phyloP scores from a whole-genome alignment of 2,888 invertebrate genomes.

The Stratiomys singularior region DNA sequence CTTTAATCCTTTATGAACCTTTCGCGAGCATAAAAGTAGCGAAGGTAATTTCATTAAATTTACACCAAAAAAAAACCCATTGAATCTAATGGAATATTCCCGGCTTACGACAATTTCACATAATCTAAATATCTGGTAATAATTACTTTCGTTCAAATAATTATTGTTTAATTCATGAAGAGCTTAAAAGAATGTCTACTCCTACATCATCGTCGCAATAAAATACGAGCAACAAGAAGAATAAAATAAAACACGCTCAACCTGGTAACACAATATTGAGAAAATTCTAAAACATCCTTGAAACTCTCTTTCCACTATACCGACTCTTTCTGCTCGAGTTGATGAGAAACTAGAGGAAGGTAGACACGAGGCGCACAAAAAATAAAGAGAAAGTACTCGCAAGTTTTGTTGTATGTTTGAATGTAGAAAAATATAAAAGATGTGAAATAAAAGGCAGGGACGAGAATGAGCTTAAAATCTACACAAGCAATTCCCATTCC shows the following conservation, averaged over 20 bases:
- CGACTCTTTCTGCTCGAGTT: conserved; percentile 16
- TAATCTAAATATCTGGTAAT: conserved; percentile 37
- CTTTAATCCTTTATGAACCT: neutral
- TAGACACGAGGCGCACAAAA: conserved; percentile 36
- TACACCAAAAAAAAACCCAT: conserved; percentile 31
- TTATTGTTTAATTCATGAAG: conserved; percentile 19
- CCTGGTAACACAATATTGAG: conserved; percentile 37
- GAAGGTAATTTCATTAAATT: neutral
- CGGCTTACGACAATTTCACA: neutral
- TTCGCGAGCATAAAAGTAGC: neutral
- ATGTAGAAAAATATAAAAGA: conserved; percentile 33
- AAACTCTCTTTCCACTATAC: conserved; percentile 18
- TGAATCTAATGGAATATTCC: neutral
- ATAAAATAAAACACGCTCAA: conserved; percentile 8
- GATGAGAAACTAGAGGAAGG: conserved; percentile 32
- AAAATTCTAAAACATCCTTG: conserved; percentile 42
- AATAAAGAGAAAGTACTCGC: conserved; percentile 15
- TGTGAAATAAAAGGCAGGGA: neutral
- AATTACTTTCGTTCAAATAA: conserved; percentile 37
- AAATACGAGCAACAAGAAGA: neutral
- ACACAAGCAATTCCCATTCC: neutral
- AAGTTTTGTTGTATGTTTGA: conserved; percentile 28
- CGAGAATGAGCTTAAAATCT: conserved; percentile 28
- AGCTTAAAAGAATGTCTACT: conserved; percentile 11
- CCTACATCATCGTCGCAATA: neutral